Conservation (phyloP, 1,140 invertebrate species). For the Cataglyphis hispanica region DNA sequence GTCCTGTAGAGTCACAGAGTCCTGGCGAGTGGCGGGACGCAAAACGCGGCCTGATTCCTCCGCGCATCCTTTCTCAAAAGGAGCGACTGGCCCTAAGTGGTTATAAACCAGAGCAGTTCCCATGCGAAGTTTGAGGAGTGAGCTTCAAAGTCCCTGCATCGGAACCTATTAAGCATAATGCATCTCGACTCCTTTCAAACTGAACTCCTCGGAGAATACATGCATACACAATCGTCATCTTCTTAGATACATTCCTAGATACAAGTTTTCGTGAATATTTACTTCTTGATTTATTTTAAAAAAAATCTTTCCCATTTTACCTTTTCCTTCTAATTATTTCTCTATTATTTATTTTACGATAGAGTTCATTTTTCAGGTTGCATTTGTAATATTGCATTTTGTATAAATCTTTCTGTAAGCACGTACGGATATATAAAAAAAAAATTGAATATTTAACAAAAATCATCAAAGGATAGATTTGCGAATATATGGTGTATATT, state of each 20-base stretch:
- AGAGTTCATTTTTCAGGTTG: background rate
- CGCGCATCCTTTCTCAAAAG: slow-evolving; percentile 37
- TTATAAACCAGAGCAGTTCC: slow-evolving; percentile 46
- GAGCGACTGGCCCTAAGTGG: slow-evolving; percentile 54
- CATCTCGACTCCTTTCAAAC: slow-evolving; percentile 31
- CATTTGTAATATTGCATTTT: slow-evolving; percentile 15
- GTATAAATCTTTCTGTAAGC: slow-evolving; percentile 4
- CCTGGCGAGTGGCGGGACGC: slow-evolving; percentile 2
- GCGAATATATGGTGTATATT: background rate
- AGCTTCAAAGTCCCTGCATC: slow-evolving; percentile 59
- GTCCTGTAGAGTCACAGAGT: slow-evolving; percentile 7
- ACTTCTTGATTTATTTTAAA: background rate
- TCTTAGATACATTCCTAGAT: background rate
- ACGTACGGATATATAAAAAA: background rate
- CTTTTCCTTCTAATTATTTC: background rate
- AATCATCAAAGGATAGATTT: slow-evolving; percentile 22
- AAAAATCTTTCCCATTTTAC: background rate
- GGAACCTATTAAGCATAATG: slow-evolving; percentile 58
- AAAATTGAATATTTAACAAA: slow-evolving; percentile 36
- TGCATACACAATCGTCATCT: background rate
- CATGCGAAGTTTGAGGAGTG: slow-evolving; percentile 1
- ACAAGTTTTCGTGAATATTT: background rate
- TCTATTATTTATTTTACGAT: background rate
- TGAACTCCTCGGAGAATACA: background rate
- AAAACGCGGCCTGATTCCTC: slow-evolving; percentile 10